Evolutionary conservation across 35 echinoderm and acorn worm species (phyloP).

Genomic region (Amphiura filiformis): DNA sequence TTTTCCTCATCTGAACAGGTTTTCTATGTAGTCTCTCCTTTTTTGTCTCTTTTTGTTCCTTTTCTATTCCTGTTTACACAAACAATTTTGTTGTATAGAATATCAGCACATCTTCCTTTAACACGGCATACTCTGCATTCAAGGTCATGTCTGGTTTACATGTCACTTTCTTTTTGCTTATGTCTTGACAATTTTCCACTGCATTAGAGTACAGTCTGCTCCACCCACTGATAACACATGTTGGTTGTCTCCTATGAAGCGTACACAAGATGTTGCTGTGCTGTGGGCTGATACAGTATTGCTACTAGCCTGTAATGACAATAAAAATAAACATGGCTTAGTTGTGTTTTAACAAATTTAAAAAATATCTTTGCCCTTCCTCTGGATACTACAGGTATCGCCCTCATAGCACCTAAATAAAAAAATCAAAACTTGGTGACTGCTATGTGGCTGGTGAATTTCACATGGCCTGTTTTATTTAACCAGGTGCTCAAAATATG

Average conservation of each 20-base stretch:
- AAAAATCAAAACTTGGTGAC: no score
- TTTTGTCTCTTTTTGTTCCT: background rate
- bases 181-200: constrained; percentile 28
- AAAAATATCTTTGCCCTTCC: no score
- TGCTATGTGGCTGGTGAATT: no score
- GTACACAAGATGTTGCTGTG: background rate
- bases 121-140: background rate
- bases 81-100: background rate
- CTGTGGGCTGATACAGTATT: constrained; percentile 18
- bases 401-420: no score
- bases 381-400: no score
- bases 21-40: no score
- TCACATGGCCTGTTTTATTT: no score
- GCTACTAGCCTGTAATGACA: background rate
- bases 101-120: background rate
- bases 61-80: background rate
- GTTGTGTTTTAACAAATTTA: background rate
- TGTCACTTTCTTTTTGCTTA: background rate
- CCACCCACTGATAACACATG: constrained; percentile 9
- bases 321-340: background rate
- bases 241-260: background rate
- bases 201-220: constrained; percentile 6
- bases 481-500: no score
- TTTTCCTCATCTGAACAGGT: no score
- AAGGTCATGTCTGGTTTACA: background rate